These are phyloP conservation scores for Typhlomys cinereus DNA, from an alignment of 2,113 vertebrate genomes.

Conservation along the genomic window DNA sequence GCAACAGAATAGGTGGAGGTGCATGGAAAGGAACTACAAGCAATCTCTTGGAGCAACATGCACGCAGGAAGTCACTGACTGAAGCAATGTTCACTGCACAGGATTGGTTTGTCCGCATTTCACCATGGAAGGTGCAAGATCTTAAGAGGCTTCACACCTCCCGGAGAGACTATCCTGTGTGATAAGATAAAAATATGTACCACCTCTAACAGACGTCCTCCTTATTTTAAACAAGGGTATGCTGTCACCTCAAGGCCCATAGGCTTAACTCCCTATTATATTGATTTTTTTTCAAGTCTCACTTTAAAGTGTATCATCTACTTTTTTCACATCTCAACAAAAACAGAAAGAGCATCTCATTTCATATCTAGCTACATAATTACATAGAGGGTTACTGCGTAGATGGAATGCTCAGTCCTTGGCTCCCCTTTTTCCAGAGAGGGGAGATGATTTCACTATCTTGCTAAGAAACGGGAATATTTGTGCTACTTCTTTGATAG, in stretches of 20 bases:
- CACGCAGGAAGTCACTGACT: neutral
- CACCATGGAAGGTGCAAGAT: too few relatives aligned
- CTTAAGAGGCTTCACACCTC: too few relatives aligned
- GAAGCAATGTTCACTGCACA: too few relatives aligned
- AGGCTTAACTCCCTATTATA: neutral
- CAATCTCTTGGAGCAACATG: neutral
- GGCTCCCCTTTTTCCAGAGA: neutral
- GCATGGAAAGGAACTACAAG: neutral
- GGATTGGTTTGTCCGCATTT: too few relatives aligned
- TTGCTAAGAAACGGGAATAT: neutral
- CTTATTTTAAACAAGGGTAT: neutral
- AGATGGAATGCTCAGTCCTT: neutral
- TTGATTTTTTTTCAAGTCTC: neutral
- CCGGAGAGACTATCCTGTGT: too few relatives aligned
- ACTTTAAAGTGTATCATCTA: neutral
- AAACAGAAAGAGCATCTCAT: slow-evolving; percentile 14
- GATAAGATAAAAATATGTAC: neutral
- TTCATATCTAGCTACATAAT: neutral
- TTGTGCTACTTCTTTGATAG: neutral
- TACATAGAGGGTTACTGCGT: neutral
- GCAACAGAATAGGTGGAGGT: neutral
- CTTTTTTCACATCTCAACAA: neutral
- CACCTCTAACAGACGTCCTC: neutral
- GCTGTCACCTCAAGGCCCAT: neutral
- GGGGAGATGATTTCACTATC: neutral